Conservation (phyloP, 1,140 invertebrate genomes). For the Dinoponera quadriceps region DNA sequence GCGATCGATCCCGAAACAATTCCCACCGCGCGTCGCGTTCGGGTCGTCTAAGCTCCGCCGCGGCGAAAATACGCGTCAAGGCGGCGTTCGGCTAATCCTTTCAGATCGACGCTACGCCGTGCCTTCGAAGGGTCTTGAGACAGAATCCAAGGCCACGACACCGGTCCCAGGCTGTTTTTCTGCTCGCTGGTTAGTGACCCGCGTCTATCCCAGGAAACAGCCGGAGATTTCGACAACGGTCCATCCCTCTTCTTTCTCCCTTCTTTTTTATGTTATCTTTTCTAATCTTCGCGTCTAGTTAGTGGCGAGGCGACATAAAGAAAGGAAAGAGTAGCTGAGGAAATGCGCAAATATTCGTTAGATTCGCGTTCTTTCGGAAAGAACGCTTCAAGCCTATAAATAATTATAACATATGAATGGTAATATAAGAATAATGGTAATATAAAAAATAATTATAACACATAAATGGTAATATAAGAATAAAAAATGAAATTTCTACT, state of each 20-base stretch:
- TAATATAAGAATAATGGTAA: too few relatives aligned
- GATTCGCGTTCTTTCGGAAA: too few relatives aligned
- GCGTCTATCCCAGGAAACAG: slow-evolving; percentile 46
- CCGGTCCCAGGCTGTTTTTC: slow-evolving; percentile 69
- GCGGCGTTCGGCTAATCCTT: slow-evolving; percentile 12
- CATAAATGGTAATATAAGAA: too few relatives aligned
- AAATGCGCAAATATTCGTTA: too few relatives aligned
- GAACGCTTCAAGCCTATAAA: too few relatives aligned
- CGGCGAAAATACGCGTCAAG: slow-evolving; percentile 21
- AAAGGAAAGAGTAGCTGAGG: background rate
- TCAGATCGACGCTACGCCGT: slow-evolving; percentile 41
- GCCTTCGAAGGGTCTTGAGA: slow-evolving; percentile 66
- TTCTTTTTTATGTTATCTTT: slow-evolving; percentile 45
- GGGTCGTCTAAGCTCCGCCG: background rate
- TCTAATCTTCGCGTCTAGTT: slow-evolving; percentile 6
- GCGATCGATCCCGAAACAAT: background rate
- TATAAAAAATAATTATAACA: too few relatives aligned
- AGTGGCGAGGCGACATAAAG: background rate
- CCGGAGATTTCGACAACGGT: slow-evolving; percentile 61
- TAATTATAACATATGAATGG: too few relatives aligned
- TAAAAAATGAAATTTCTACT: too few relatives aligned
- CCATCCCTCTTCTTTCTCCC: slow-evolving; percentile 30
- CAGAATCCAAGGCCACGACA: slow-evolving; percentile 74
- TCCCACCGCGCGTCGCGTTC: background rate
- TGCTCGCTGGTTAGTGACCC: slow-evolving; percentile 72